phyloP scores from a whole-genome alignment of 1,140 invertebrate species.

The Trissolcus basalis region DNA sequence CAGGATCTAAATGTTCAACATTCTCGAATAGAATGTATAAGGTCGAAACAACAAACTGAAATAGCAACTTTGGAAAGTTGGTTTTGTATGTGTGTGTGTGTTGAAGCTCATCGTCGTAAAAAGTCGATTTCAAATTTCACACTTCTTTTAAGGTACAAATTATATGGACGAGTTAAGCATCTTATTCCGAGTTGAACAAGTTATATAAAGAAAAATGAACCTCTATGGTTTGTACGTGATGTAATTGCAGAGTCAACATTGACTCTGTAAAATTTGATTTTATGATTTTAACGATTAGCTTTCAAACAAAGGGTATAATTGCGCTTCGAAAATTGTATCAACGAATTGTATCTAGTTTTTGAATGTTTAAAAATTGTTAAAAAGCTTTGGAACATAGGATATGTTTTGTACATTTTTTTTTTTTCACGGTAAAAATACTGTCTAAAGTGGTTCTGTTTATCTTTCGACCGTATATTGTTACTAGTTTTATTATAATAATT shows the following conservation, averaged over 20 bases:
- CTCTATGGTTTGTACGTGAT: not conserved
- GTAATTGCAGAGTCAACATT: not conserved
- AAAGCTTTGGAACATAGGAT: conserved; percentile 60
- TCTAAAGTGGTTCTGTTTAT: conserved; percentile 76
- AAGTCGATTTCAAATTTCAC: conserved; percentile 18
- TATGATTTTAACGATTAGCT: too few relatives aligned
- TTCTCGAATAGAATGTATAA: too few relatives aligned
- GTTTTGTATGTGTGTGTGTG: conserved; percentile 3
- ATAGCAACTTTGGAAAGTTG: conserved; percentile 2
- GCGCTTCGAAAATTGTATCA: too few relatives aligned
- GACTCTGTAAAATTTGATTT: too few relatives aligned
- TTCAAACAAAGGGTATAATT: too few relatives aligned
- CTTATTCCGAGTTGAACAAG: not conserved
- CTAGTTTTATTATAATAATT: conserved; percentile 75
- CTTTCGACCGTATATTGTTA: conserved; percentile 74
- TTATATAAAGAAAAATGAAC: not conserved
- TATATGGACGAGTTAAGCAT: conserved; percentile 2
- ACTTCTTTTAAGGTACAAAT: conserved; percentile 5
- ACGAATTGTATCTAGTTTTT: too few relatives aligned
- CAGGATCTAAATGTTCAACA: too few relatives aligned
- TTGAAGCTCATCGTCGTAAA: not conserved
- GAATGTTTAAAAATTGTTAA: conserved; percentile 54
- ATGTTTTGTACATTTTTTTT: conserved; percentile 54
- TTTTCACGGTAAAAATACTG: conserved; percentile 58
- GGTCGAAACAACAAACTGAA: not conserved